A percentile compares a stretch with the other conserved stretches of the same genome.
phyloP scores from a whole-genome alignment of 2,113 vertebrate genomes.

The Cyprinus carpio region DNA sequence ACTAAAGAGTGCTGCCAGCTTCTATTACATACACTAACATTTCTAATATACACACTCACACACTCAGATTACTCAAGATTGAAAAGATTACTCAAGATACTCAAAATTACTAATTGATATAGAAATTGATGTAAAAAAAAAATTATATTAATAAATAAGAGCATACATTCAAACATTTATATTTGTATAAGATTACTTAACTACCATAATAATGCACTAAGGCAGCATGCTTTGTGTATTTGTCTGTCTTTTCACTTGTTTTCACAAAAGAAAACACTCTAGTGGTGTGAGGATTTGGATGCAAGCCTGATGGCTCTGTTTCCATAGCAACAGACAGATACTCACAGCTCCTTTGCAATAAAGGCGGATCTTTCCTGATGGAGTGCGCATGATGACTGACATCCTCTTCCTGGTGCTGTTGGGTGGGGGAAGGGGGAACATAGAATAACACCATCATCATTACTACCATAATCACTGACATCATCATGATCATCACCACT shows the following conservation, averaged over 20 bases:
- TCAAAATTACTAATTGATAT: neutral
- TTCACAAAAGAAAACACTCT: constrained; percentile 5
- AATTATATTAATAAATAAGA: too few relatives aligned
- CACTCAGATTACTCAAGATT: neutral
- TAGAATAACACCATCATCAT: neutral
- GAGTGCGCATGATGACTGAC: constrained; percentile 98
- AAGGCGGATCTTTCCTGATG: constrained; percentile 93
- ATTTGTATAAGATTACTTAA: neutral
- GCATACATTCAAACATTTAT: neutral
- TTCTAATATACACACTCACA: too few relatives aligned
- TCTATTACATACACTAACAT: neutral
- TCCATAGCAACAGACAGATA: constrained; percentile 76
- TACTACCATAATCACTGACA: neutral
- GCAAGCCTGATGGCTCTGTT: constrained; percentile 64
- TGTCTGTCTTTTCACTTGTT: neutral
- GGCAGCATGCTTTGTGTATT: constrained; percentile 2
- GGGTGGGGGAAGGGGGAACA: constrained; percentile 54
- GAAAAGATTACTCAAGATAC: neutral
- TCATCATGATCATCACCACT: neutral
- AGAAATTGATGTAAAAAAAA: neutral
- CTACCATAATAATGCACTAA: neutral
- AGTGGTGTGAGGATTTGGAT: constrained; percentile 29
- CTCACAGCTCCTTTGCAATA: constrained; percentile 99
- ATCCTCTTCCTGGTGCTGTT: constrained; percentile 91
- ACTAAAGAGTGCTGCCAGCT: neutral